Conservation (phyloP, 2,797 vertebrate species). For the Vespertilio murinus region DNA sequence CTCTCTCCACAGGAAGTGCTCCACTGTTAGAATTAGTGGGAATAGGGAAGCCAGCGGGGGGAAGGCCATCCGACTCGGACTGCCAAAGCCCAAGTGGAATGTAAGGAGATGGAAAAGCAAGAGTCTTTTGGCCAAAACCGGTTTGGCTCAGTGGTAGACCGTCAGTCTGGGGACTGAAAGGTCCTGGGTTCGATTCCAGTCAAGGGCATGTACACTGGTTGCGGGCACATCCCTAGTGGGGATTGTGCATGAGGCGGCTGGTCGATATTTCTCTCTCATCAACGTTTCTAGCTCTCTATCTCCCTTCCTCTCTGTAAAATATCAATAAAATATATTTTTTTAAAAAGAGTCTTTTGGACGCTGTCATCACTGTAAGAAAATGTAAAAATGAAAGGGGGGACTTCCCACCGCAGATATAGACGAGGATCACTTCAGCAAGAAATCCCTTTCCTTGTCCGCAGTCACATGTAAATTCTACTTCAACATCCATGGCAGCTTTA, state of each 20-base stretch:
- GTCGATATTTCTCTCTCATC: too few species aligned
- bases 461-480: neutral
- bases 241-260: too few species aligned
- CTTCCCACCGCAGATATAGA: neutral
- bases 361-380: neutral
- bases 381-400: neutral
- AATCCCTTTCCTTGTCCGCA: neutral
- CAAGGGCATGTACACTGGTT: too few species aligned
- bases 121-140: too few species aligned
- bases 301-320: too few species aligned
- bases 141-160: too few species aligned
- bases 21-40: constrained; percentile 75
- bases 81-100: constrained; percentile 50
- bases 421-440: neutral
- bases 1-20: constrained; percentile 76
- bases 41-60: constrained; percentile 74
- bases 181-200: too few species aligned
- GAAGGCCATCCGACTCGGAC: constrained; percentile 55
- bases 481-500: rapidly evolving
- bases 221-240: too few species aligned
- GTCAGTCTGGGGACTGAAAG: too few species aligned
- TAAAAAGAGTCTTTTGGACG: constrained; percentile 33
- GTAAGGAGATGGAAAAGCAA: constrained; percentile 33
- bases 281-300: too few species aligned
- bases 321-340: too few species aligned